These are phyloP conservation scores for Helleia helle DNA, from an alignment of 2,888 invertebrate genomes.

Conservation along the genomic window DNA sequence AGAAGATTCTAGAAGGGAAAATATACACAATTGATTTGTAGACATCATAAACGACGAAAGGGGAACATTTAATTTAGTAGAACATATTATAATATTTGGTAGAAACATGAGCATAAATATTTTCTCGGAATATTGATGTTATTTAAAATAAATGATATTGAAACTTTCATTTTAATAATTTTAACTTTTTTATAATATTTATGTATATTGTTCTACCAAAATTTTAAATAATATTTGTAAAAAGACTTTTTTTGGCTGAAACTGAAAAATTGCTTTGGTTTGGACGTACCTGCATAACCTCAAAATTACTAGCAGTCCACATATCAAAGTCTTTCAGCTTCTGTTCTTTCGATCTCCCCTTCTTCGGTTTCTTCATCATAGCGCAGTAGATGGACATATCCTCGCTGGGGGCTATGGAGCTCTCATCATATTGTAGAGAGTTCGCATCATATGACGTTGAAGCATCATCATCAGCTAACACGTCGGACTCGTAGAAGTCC, in stretches of 20 bases:
- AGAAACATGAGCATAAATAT: too few relatives aligned
- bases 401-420: constrained; percentile 46
- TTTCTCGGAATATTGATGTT: too few relatives aligned
- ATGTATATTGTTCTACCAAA: too few relatives aligned
- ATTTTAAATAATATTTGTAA: too few relatives aligned
- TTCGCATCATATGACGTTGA: constrained; percentile 49
- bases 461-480: constrained; percentile 29
- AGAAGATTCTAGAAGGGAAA: constrained; percentile 42
- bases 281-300: constrained; percentile 51
- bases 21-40: too few relatives aligned
- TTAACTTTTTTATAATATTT: too few relatives aligned
- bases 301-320: constrained; percentile 57
- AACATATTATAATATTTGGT: too few relatives aligned
- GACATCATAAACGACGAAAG: too few relatives aligned
- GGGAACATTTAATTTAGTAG: too few relatives aligned
- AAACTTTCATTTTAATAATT: too few relatives aligned
- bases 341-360: constrained; percentile 34
- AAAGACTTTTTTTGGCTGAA: too few relatives aligned
- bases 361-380: constrained; percentile 47
- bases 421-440: constrained; percentile 34
- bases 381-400: constrained; percentile 49
- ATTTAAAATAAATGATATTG: too few relatives aligned
- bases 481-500: constrained; percentile 24
- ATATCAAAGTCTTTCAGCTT: constrained; percentile 49
- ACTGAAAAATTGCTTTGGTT: neutral